Evolutionary conservation across 2,888 invertebrate genomes (phyloP).

Genomic region (Caenorhabditis plicata): DNA sequence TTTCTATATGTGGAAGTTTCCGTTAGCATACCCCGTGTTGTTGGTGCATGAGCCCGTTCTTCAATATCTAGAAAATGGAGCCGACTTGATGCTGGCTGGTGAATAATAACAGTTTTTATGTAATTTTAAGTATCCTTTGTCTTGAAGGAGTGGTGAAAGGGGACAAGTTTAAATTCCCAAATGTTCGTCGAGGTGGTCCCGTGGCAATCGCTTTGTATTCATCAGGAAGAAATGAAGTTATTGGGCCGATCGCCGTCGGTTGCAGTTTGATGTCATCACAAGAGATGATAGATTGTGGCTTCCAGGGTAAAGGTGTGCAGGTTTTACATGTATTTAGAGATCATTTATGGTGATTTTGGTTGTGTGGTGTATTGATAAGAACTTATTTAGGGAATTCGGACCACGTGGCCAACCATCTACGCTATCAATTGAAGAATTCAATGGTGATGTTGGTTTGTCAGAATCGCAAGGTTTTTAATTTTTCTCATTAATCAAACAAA

Average conservation of each 20-base stretch:
- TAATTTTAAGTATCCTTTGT: neutral
- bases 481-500: too few species aligned
- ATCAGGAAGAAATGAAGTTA: constrained; percentile 11
- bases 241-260: constrained; percentile 58
- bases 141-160: constrained; percentile 31
- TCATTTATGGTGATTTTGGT: constrained; percentile 56
- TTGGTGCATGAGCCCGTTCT: constrained; percentile 50
- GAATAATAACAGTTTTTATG: too few species aligned
- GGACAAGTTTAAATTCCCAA: constrained; percentile 29
- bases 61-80: constrained; percentile 54
- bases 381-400: constrained; percentile 44
- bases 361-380: too few species aligned
- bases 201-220: constrained; percentile 42
- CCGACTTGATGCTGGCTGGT: constrained; percentile 63
- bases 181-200: constrained; percentile 37
- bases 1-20: constrained; percentile 44
- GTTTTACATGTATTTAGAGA: constrained; percentile 54
- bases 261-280: constrained; percentile 49
- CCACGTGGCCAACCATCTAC: constrained; percentile 32
- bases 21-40: constrained; percentile 43
- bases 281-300: constrained; percentile 46
- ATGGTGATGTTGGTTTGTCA: too few species aligned
- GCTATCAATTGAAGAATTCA: constrained; percentile 16
- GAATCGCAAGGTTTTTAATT: neutral
- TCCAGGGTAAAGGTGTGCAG: constrained; percentile 56